These are phyloP conservation scores for Manacus vitellinus DNA, from an alignment of 2,113 vertebrate species.

Conservation along the genomic window DNA sequence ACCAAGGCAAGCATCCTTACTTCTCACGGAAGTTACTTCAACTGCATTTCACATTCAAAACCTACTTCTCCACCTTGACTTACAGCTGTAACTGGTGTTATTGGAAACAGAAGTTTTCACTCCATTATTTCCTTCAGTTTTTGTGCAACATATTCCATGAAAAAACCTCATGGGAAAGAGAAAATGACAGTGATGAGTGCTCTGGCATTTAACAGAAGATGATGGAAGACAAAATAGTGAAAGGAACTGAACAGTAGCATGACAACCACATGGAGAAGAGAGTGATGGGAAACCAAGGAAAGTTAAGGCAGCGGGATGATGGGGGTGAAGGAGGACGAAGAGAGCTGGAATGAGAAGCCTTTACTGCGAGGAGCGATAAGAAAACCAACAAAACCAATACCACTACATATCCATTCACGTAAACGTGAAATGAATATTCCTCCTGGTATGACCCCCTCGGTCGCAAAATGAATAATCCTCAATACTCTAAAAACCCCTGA, in stretches of 20 bases:
- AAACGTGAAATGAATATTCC: neutral
- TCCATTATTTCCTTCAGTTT: neutral
- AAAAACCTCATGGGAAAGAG: neutral
- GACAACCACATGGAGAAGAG: neutral
- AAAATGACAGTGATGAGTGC: neutral
- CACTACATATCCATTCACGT: neutral
- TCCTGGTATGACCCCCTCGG: neutral
- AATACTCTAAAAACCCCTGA: fast-evolving
- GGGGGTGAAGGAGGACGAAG: neutral
- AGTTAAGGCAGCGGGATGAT: neutral
- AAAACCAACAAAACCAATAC: neutral
- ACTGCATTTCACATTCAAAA: neutral
- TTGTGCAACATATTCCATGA: neutral
- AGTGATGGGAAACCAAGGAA: neutral
- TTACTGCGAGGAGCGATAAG: neutral
- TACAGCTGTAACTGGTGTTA: neutral
- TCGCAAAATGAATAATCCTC: fast-evolving
- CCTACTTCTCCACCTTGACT: neutral
- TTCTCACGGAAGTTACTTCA: neutral
- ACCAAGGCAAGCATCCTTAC: neutral
- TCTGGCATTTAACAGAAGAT: neutral
- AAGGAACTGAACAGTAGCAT: neutral
- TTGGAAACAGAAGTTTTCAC: neutral
- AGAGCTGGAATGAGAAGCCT: neutral
- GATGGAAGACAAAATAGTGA: neutral